Percentiles rank a stretch among this genome's conserved stretches.
Conservation (phyloP, 2,888 invertebrate genomes). For the Amorpha juglandis region DNA sequence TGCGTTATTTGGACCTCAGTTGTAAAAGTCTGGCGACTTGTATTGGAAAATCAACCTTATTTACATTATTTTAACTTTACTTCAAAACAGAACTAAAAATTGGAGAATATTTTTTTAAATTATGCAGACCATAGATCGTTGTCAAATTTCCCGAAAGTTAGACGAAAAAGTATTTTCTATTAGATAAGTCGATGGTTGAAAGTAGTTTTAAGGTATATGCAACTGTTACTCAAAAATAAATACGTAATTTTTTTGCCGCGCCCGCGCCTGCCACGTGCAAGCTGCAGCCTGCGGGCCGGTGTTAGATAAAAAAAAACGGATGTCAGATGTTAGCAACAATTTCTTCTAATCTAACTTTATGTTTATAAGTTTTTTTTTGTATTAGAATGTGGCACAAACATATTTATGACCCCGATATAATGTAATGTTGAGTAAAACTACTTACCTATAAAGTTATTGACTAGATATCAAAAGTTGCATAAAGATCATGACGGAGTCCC, state of each 20-base stretch:
- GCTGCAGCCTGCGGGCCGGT: constrained; percentile 24
- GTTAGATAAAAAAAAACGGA: constrained; percentile 25
- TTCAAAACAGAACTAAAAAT: not conserved
- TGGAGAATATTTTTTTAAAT: not conserved
- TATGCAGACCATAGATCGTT: not conserved
- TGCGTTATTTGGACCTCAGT: not conserved
- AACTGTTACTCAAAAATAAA: constrained; percentile 1
- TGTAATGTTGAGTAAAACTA: too few relatives aligned
- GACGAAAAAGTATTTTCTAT: not conserved
- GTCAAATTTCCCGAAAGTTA: not conserved
- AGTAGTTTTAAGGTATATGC: not conserved
- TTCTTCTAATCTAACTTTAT: not conserved
- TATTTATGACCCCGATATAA: too few relatives aligned
- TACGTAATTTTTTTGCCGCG: constrained; percentile 6
- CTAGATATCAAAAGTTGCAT: too few relatives aligned
- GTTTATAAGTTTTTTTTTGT: not conserved
- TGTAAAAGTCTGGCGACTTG: not conserved
- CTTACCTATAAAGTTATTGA: too few relatives aligned
- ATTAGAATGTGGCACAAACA: too few relatives aligned
- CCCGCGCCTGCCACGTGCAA: constrained; percentile 26
- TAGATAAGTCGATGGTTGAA: not conserved
- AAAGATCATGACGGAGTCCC: too few relatives aligned
- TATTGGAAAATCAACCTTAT: not conserved
- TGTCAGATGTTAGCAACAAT: constrained; percentile 24
- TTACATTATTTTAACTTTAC: not conserved